Evolutionary conservation across 2,113 vertebrate species (phyloP).

Genomic region (Ictalurus punctatus): DNA sequence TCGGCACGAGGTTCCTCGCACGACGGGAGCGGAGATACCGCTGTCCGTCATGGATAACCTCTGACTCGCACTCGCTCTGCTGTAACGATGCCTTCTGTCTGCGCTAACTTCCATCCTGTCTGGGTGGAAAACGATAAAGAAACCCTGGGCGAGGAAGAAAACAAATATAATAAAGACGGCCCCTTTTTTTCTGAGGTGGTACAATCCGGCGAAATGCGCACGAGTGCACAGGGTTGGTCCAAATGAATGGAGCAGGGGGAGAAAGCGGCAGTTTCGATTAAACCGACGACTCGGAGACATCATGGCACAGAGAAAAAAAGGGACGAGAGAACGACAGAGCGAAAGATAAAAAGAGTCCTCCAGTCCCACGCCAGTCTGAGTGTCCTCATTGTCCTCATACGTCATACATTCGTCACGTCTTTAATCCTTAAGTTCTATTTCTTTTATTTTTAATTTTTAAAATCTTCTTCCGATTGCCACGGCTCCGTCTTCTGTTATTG

Average conservation of each 20-base stretch:
- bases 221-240: slow-evolving; percentile 21
- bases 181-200: slow-evolving; percentile 7
- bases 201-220: background rate
- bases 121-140: slow-evolving; percentile 17
- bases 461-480: slow-evolving; percentile 36
- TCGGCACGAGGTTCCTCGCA: slow-evolving; percentile 2
- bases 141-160: background rate
- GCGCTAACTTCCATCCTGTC: slow-evolving; percentile 34
- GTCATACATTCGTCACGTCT: slow-evolving; percentile 71
- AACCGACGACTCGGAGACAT: slow-evolving; percentile 53
- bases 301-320: slow-evolving; percentile 48
- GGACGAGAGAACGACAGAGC: slow-evolving; percentile 59
- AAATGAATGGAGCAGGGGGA: slow-evolving; percentile 16
- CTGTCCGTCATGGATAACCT: background rate
- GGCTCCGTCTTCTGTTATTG: slow-evolving; percentile 70
- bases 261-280: slow-evolving; percentile 50
- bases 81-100: slow-evolving; percentile 3
- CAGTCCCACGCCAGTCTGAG: slow-evolving; percentile 34
- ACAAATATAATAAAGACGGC: background rate
- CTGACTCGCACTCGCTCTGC: background rate
- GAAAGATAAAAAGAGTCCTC: slow-evolving; percentile 65
- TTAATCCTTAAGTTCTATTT: slow-evolving; percentile 18
- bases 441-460: slow-evolving; percentile 33
- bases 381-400: slow-evolving; percentile 45
- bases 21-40: background rate